Evolutionary conservation across 2,888 invertebrate genomes (phyloP).

Genomic region (Amitus sp.): DNA sequence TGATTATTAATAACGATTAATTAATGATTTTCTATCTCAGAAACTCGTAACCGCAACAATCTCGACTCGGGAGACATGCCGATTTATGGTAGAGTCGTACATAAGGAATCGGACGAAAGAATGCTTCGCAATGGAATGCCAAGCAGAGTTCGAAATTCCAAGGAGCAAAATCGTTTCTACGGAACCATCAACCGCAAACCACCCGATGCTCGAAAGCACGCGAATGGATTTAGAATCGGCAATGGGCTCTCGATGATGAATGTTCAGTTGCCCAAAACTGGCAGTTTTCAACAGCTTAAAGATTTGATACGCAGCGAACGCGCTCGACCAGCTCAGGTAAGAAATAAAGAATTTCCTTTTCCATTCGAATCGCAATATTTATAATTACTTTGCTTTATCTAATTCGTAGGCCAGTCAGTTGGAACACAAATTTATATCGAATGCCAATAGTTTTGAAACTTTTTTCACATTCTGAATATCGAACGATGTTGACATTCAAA

Average conservation of each 20-base stretch:
- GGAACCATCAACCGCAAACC: constrained; percentile 67
- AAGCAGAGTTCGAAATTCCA: constrained; percentile 67
- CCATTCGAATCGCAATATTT: no score
- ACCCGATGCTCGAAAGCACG: constrained; percentile 67
- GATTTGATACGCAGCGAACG: constrained; percentile 82
- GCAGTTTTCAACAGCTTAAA: constrained; percentile 81
- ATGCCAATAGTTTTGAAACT: no score
- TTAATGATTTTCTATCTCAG: neutral
- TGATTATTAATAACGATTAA: no score
- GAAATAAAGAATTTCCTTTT: no score
- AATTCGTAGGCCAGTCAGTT: no score
- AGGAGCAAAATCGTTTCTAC: constrained; percentile 68
- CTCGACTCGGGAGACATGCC: constrained; percentile 63
- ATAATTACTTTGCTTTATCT: no score
- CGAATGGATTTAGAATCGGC: constrained; percentile 44
- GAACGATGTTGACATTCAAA: no score
- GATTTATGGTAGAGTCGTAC: constrained; percentile 78
- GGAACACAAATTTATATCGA: no score
- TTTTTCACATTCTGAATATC: no score
- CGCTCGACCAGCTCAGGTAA: constrained; percentile 73
- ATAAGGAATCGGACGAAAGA: constrained; percentile 73
- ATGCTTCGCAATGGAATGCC: constrained; percentile 60
- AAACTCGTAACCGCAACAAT: constrained; percentile 2
- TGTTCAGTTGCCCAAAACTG: constrained; percentile 51
- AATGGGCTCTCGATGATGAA: constrained; percentile 44